A percentile compares a stretch with the other conserved stretches of the same genome.
These are phyloP conservation scores for Dermatophagoides farinae DNA, from an alignment of 1,140 invertebrate species.

Conservation along the genomic window DNA sequence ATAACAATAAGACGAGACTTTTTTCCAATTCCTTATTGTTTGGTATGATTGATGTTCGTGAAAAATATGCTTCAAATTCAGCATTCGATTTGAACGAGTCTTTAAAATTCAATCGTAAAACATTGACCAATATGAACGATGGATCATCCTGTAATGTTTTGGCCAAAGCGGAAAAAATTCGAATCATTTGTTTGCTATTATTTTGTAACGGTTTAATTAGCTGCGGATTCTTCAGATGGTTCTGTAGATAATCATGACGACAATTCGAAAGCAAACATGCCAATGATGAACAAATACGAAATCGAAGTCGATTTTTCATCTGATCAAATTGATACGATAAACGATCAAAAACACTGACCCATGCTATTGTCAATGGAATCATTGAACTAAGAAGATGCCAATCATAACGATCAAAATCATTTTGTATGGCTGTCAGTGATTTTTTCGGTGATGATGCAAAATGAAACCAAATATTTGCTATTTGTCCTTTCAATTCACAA, in stretches of 20 bases:
- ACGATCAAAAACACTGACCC: slow-evolving; percentile 85
- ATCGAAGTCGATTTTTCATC: slow-evolving; percentile 45
- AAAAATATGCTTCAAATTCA: slow-evolving; percentile 60
- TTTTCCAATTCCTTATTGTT: slow-evolving; percentile 64
- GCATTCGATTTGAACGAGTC: slow-evolving; percentile 42
- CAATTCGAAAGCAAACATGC: slow-evolving; percentile 86
- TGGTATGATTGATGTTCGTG: slow-evolving; percentile 50
- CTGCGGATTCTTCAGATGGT: slow-evolving; percentile 46
- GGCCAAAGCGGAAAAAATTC: slow-evolving; percentile 58
- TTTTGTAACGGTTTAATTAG: slow-evolving; percentile 39
- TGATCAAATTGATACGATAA: slow-evolving; percentile 58
- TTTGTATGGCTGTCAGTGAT: slow-evolving; percentile 67
- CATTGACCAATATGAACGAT: slow-evolving; percentile 73
- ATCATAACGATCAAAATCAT: slow-evolving; percentile 79
- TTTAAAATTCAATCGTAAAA: slow-evolving; percentile 57
- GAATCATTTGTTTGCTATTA: slow-evolving; percentile 59
- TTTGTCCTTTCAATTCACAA: slow-evolving; percentile 40
- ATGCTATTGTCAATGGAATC: slow-evolving; percentile 83
- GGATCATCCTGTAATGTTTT: slow-evolving; percentile 85
- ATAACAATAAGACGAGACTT: slow-evolving; percentile 71
- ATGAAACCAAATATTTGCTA: slow-evolving; percentile 85
- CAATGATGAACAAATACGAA: slow-evolving; percentile 47
- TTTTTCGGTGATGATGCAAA: slow-evolving; percentile 85
- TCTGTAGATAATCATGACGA: slow-evolving; percentile 25
- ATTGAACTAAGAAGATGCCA: slow-evolving; percentile 91